phyloP scores from a whole-genome alignment of 2,888 invertebrate genomes.

The Apoda limacodes region DNA sequence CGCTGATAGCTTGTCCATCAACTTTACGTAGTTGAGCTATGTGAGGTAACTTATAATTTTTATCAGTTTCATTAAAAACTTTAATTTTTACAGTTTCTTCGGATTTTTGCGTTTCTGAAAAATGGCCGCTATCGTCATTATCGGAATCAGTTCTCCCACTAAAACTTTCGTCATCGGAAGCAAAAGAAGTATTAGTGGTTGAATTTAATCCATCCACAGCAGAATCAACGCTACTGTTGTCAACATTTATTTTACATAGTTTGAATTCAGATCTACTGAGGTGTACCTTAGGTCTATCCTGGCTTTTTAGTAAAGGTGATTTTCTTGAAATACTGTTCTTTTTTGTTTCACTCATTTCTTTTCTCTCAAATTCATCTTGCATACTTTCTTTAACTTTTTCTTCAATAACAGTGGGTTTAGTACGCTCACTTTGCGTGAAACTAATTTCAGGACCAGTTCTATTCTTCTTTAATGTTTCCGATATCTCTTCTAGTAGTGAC shows the following conservation, averaged over 20 bases:
- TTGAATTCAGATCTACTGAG: slow-evolving; percentile 64
- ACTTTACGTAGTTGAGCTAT: slow-evolving; percentile 53
- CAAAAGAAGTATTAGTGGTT: slow-evolving; percentile 63
- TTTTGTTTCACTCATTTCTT: slow-evolving; percentile 54
- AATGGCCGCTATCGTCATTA: slow-evolving; percentile 66
- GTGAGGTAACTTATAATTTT: slow-evolving; percentile 54
- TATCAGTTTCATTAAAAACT: slow-evolving; percentile 57
- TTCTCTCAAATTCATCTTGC: slow-evolving; percentile 56
- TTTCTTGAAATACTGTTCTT: slow-evolving; percentile 67
- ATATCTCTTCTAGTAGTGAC: slow-evolving; percentile 78
- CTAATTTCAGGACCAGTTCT: slow-evolving; percentile 53
- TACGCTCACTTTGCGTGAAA: slow-evolving; percentile 36
- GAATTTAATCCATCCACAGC: slow-evolving; percentile 70
- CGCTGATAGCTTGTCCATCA: slow-evolving; percentile 52
- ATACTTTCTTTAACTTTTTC: slow-evolving; percentile 59
- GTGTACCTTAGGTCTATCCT: slow-evolving; percentile 75
- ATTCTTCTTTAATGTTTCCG: slow-evolving; percentile 77
- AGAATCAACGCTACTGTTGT: slow-evolving; percentile 59
- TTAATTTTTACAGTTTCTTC: slow-evolving; percentile 66
- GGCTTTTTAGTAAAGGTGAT: slow-evolving; percentile 74
- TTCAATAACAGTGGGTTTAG: slow-evolving; percentile 55
- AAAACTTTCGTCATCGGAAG: slow-evolving; percentile 64
- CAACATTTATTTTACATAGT: slow-evolving; percentile 65
- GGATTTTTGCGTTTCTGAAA: slow-evolving; percentile 56
- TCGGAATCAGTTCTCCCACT: slow-evolving; percentile 70